These are phyloP conservation scores for Dicyrtoma fusca DNA, from an alignment of 2,888 invertebrate genomes.

Conservation along the genomic window DNA sequence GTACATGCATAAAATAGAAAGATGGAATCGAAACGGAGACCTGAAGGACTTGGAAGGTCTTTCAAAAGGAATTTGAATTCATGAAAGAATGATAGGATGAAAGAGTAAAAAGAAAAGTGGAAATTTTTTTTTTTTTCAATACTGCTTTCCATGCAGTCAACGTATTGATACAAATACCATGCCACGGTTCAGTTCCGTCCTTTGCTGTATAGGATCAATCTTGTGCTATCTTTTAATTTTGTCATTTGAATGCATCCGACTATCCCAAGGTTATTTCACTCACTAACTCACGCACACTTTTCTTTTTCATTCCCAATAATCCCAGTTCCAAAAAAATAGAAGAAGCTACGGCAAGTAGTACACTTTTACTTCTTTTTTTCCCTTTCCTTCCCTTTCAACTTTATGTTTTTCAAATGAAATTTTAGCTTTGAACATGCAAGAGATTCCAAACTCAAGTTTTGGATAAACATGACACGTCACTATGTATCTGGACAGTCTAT, in stretches of 20 bases:
- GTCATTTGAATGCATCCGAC: slow-evolving; percentile 39
- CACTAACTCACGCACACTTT: slow-evolving; percentile 22
- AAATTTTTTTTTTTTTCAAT: slow-evolving; percentile 4
- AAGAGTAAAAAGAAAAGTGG: slow-evolving; percentile 3
- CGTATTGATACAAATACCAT: slow-evolving; percentile 5
- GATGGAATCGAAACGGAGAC: background rate
- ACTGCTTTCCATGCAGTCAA: slow-evolving; percentile 5
- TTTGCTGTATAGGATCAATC: slow-evolving; percentile 32
- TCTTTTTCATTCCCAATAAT: background rate
- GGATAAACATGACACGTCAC: too few relatives aligned
- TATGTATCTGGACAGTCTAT: too few relatives aligned
- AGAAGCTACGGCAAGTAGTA: too few relatives aligned
- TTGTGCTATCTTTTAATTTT: slow-evolving; percentile 35
- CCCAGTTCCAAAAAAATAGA: too few relatives aligned
- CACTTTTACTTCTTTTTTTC: background rate
- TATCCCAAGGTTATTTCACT: slow-evolving; percentile 3
- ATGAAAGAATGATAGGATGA: background rate
- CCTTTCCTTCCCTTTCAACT: background rate
- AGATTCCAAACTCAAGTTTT: too few relatives aligned
- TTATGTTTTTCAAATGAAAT: too few relatives aligned
- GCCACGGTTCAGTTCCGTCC: too few relatives aligned
- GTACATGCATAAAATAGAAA: too few relatives aligned
- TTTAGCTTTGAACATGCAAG: too few relatives aligned
- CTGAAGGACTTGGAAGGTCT: background rate
- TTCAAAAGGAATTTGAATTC: too few relatives aligned